A percentile compares a stretch with the other conserved stretches of the same genome.
Conservation (phyloP, 2,888 invertebrate species). For the Orthosia gracilis region DNA sequence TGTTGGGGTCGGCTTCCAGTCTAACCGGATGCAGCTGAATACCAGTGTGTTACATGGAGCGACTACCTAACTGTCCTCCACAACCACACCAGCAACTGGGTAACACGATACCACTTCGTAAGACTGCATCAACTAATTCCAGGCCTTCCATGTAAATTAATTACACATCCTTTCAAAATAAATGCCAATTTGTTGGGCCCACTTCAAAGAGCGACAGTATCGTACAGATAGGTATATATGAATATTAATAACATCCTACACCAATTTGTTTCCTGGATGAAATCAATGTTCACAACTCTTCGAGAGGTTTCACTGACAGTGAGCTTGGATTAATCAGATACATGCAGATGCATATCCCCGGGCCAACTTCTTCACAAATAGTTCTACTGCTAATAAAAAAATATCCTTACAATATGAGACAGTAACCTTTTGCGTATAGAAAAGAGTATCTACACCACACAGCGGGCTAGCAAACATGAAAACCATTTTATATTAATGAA, state of each 20-base stretch:
- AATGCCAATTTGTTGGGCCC: constrained; percentile 53
- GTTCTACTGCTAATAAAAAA: neutral
- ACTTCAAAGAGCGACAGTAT: constrained; percentile 30
- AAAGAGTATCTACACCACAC: neutral
- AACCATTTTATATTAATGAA: constrained; percentile 24
- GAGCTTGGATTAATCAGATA: neutral
- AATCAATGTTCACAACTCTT: constrained; percentile 8
- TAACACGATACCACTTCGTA: no score
- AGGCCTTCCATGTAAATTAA: constrained; percentile 53
- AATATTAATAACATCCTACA: constrained; percentile 30
- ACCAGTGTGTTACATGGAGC: no score
- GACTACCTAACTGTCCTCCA: no score
- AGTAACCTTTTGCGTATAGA: neutral
- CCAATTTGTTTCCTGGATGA: neutral
- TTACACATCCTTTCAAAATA: constrained; percentile 59
- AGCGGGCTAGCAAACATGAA: neutral
- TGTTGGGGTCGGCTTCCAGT: no score
- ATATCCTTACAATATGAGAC: no score
- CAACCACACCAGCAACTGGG: no score
- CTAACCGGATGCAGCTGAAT: no score
- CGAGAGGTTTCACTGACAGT: neutral
- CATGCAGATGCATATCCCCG: no score
- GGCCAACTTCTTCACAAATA: neutral
- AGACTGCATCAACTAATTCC: neutral
- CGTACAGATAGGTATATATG: no score